A percentile compares a stretch with the other conserved stretches of the same genome.
These are phyloP conservation scores for Drosophila baimaii DNA, from an alignment of 1,140 invertebrate species.

Conservation along the genomic window DNA sequence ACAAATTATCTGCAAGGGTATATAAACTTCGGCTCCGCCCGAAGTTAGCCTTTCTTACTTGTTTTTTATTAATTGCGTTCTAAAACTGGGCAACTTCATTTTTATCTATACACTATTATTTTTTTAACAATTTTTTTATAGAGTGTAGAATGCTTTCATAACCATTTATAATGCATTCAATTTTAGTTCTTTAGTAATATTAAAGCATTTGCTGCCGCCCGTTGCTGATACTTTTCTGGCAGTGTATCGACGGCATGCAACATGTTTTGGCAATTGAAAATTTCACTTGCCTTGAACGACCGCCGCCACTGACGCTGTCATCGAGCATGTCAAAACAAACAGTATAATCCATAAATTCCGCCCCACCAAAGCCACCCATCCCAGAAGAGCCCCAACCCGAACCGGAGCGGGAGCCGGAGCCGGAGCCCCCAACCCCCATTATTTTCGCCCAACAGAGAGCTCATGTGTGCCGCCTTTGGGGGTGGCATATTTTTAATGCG, in stretches of 20 bases:
- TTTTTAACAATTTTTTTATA: no score
- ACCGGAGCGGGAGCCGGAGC: no score
- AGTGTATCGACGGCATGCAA: slow-evolving; percentile 13
- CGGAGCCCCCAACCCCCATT: background rate
- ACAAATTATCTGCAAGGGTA: no score
- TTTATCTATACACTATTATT: no score
- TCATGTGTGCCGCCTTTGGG: slow-evolving; percentile 26
- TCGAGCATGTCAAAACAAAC: slow-evolving; percentile 83
- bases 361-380: slow-evolving; percentile 1
- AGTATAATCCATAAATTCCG: slow-evolving; percentile 70
- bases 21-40: no score
- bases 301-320: slow-evolving; percentile 58
- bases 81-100: no score
- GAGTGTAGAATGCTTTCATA: no score
- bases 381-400: background rate
- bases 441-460: slow-evolving; percentile 7
- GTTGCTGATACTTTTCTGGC: background rate
- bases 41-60: no score
- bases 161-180: background rate
- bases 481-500: slow-evolving; percentile 83
- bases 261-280: slow-evolving; percentile 54
- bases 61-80: no score
- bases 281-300: slow-evolving; percentile 19
- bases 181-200: no score
- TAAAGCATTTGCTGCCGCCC: background rate